These are phyloP conservation scores for Archaeoteleia sp. DNA, from an alignment of 2,888 invertebrate species.

Conservation along the genomic window DNA sequence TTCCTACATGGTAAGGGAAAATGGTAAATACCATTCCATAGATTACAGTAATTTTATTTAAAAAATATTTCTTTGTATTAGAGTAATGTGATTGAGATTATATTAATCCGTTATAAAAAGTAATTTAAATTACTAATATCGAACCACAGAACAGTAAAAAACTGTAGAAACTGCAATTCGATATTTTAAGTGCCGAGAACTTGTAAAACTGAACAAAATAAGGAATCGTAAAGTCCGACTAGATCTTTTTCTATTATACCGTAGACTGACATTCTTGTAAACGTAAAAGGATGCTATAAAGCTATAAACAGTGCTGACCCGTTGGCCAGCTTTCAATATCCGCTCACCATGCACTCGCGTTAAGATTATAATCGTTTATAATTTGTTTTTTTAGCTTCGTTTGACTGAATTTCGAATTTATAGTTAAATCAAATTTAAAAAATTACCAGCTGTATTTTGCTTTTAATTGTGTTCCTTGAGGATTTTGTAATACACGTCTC, in stretches of 20 bases:
- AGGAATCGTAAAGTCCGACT: constrained; percentile 53
- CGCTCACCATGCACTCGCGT: constrained; percentile 5
- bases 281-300: constrained; percentile 56
- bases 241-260: constrained; percentile 53
- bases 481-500: constrained; percentile 1
- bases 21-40: too few relatives aligned
- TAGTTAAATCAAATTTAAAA: constrained; percentile 6
- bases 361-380: constrained; percentile 18
- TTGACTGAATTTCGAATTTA: constrained; percentile 19
- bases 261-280: constrained; percentile 58
- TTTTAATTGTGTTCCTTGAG: constrained; percentile 5
- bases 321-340: constrained; percentile 58
- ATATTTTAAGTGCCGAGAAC: constrained; percentile 12
- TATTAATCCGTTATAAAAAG: too few relatives aligned
- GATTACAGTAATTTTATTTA: too few relatives aligned
- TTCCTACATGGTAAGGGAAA: too few relatives aligned
- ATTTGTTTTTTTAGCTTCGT: constrained; percentile 7
- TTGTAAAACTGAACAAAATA: constrained; percentile 45
- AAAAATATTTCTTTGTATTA: constrained; percentile 14
- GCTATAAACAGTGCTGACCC: constrained; percentile 60
- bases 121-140: too few relatives aligned
- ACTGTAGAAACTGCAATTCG: constrained; percentile 7
- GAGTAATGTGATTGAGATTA: too few relatives aligned
- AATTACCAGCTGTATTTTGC: background rate
- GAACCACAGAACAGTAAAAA: too few relatives aligned